A percentile compares a stretch with the other conserved stretches of the same genome.
These are phyloP conservation scores for Eumeta japonica DNA, from an alignment of 1,140 invertebrate genomes.

Conservation along the genomic window DNA sequence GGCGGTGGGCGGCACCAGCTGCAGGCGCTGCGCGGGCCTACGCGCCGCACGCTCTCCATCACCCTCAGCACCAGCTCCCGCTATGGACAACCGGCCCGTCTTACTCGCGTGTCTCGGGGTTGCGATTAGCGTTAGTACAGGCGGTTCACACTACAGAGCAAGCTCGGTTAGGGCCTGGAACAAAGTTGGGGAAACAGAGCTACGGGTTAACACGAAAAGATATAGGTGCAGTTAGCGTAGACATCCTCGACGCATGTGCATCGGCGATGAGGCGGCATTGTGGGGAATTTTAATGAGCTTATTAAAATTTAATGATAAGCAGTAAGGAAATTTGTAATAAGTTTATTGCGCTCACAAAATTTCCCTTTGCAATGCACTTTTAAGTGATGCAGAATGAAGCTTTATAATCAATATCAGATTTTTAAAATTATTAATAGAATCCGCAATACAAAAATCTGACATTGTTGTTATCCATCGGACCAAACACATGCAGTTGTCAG, in stretches of 20 bases:
- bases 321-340: too few species aligned
- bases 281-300: slow-evolving; percentile 41
- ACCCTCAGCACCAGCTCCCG: too few species aligned
- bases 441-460: too few species aligned
- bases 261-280: slow-evolving; percentile 28
- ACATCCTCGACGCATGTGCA: too few species aligned
- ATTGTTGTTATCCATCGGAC: too few species aligned
- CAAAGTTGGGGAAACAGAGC: slow-evolving; percentile 56
- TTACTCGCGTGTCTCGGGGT: slow-evolving; percentile 47
- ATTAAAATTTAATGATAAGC: slow-evolving; percentile 4
- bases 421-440: too few species aligned
- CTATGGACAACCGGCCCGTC: slow-evolving; percentile 54
- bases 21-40: slow-evolving; percentile 38
- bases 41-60: slow-evolving; percentile 39
- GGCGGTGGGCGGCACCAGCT: slow-evolving; percentile 29
- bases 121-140: slow-evolving; percentile 52
- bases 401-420: too few species aligned
- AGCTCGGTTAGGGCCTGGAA: slow-evolving; percentile 60
- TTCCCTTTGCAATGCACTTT: too few species aligned
- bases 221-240: slow-evolving; percentile 43
- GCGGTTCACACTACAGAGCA: slow-evolving; percentile 58
- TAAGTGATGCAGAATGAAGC: too few species aligned
- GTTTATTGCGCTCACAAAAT: too few species aligned
- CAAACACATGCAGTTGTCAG: too few species aligned
- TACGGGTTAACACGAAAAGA: slow-evolving; percentile 44